These are phyloP conservation scores for Euura saliciscinereae DNA, from an alignment of 1,140 invertebrate genomes.

Conservation along the genomic window DNA sequence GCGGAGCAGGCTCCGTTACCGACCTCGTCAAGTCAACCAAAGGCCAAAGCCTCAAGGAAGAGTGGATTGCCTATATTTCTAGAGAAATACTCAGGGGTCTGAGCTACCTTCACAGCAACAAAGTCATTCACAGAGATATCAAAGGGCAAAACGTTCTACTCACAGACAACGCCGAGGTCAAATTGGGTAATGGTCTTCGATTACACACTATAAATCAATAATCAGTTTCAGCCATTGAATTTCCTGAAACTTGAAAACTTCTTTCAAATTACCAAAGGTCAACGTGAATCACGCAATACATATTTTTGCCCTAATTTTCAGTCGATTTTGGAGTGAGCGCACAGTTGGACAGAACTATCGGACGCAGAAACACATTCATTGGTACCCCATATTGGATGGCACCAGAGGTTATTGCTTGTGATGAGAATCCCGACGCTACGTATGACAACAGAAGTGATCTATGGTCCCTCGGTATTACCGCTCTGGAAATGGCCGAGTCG, in stretches of 20 bases:
- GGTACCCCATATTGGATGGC: constrained; percentile 99
- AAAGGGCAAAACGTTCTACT: constrained; percentile 99
- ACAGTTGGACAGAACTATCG: constrained; percentile 98
- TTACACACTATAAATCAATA: not conserved
- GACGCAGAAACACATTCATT: constrained; percentile 98
- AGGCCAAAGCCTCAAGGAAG: constrained; percentile 97
- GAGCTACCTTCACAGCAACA: constrained; percentile 97
- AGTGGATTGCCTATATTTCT: constrained; percentile 99
- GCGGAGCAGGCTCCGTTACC: constrained; percentile 98
- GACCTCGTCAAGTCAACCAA: constrained; percentile 99
- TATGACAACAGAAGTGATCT: constrained; percentile 99
- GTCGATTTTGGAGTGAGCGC: constrained; percentile 99
- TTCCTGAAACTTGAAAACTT: not conserved
- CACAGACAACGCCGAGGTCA: constrained; percentile 99
- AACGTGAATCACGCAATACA: too few relatives aligned
- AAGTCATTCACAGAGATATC: constrained; percentile 99
- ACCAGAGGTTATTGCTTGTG: constrained; percentile 98
- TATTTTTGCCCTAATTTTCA: constrained; percentile 51
- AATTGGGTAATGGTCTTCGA: constrained; percentile 70
- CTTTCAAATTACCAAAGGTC: constrained; percentile 5
- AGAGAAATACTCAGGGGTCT: constrained; percentile 96
- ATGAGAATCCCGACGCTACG: constrained; percentile 99
- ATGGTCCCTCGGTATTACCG: constrained; percentile 98
- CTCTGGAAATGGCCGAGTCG: constrained; percentile 99
- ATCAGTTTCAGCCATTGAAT: constrained; percentile 5